Percentiles rank a stretch among this genome's conserved stretches.
phyloP scores from a whole-genome alignment of 2,113 vertebrate species.

The Pteropus alecto region DNA sequence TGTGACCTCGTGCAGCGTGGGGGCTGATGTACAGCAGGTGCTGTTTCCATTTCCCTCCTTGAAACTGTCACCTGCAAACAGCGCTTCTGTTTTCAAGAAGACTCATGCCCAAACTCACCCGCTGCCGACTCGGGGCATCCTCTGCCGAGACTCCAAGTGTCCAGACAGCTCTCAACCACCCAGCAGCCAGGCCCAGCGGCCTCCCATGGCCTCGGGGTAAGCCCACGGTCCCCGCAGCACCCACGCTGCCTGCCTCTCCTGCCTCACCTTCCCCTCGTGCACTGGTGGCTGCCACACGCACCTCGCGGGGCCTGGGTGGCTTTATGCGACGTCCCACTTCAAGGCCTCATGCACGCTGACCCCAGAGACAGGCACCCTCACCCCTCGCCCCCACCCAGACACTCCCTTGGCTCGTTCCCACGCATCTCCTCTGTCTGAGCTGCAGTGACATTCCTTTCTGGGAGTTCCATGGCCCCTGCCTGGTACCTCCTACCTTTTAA shows the following conservation, averaged over 20 bases:
- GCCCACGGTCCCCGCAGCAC: no score
- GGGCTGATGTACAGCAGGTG: neutral
- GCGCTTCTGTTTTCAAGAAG: neutral
- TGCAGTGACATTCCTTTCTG: neutral
- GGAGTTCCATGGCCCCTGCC: no score
- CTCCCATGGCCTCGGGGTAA: neutral
- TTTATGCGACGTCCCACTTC: neutral
- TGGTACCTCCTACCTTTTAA: fast-evolving
- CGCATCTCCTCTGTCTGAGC: neutral
- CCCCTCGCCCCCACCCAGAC: fast-evolving
- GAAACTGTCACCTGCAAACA: neutral
- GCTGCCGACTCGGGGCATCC: neutral
- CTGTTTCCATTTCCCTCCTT: neutral
- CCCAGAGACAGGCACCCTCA: neutral
- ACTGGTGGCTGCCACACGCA: fast-evolving
- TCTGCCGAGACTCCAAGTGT: fast-evolving
- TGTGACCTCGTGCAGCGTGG: neutral
- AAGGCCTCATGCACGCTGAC: fast-evolving
- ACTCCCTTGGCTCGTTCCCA: neutral
- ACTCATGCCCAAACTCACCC: neutral
- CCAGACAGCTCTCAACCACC: neutral
- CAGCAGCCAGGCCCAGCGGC: neutral
- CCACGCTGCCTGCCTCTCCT: neutral
- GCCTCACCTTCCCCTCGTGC: neutral
- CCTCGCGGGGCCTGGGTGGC: neutral